Base-by-base conservation (phyloP, 2,797 vertebrate species). In the Balearica regulorum region DNA sequence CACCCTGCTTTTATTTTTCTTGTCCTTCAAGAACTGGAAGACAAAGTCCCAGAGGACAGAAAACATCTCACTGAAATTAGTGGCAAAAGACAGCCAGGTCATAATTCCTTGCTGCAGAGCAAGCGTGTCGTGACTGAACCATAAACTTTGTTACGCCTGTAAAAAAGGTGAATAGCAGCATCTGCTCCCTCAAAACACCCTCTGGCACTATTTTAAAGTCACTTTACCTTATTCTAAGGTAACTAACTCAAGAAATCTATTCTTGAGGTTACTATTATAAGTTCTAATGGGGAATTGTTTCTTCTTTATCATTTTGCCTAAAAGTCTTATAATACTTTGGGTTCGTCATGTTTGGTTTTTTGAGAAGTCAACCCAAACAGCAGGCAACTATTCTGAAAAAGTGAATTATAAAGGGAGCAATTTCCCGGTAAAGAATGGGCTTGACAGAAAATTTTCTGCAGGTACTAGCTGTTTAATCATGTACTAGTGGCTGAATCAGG, bases 81-180 rank as follows among this genome's bases (percentile, higher is more conserved):
- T 78, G 89, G 72, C 79, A 78, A 85, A 94, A 62, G 86, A 93
- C 70, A 92, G 35, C 58, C 86, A 93, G 86, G 83, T 62, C 86
- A 26, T 89, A 89, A 93, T 95, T 94, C 94, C 90, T 88, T 64
- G 22, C 62, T 0, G 3, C 69, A 58, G 93, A 90, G 57, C 4
- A 29, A 87, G 76, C 5, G 1, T 76, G 65, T 76, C 3, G 16
- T 90, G 88, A 84, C 43, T 58, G 83, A 90, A 26, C 83, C 77
- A 37, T 89, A 83, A 93, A 93, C 69, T 86, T 90, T 49, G 37
- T 61, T 61, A 8, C 3, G 51, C 43, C 43, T 65, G 41, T 87
- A 82, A 84, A 95, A 87, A 79, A 55, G 22, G 71, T 35, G 90
- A 84, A 29, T 43, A 72, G 54, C 82, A 94, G 53, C 72, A 75